Base-by-base conservation (phyloP, 2,797 vertebrate genomes). In the Peromyscus eremicus region DNA sequence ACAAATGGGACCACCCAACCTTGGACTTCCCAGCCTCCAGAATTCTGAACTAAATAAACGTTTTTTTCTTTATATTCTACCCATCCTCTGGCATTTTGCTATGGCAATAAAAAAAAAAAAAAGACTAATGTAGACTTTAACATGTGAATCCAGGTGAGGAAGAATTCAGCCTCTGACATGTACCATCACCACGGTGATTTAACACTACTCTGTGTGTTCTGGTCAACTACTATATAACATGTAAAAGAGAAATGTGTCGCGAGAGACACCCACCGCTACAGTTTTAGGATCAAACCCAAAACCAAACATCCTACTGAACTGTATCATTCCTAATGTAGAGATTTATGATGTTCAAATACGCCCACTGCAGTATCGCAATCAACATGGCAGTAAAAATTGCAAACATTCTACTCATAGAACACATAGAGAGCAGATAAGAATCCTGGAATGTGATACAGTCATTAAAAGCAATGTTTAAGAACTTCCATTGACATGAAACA, bases 321-420 rank as follows among this genome's bases (percentile, higher is more conserved):
- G n/a, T 34, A 29, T 21, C 16, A 37, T 46, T 73, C 40, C 43
- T 64, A 29, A 76, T 40, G n/a, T n/a, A 60, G 57, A 90, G 89
- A 60, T 62, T 68, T n/a, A 93, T 3, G 6, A 85, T 62, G 49
- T 52, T 79, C 89, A 68, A 66, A 80, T 77, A 71, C 1, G 3
- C 27, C 43, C 55, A 34, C 70, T 21, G 19, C 76, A 55, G 17
- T 49, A 71, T 16, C 49, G 46, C 19, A 93, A 55, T 66, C 64
- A 76, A 87, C 4, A 40, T 0, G 2, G 21, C 11, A 2, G 46
- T 79, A 52, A 89, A 96, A 49, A 57, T 34, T 1, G 75, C 85
- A 85, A 94, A 27, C 43, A 93, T 11, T 49, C 73, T 52, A 92
- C 29, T 88, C 60, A 60, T 8, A 83, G 92, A 89, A 85, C 68